Evolutionary conservation across 2,797 vertebrate genomes (phyloP), one percentile per base, ranked within the genome.

Genomic region (Oryzias dopingdopingensis): DNA sequence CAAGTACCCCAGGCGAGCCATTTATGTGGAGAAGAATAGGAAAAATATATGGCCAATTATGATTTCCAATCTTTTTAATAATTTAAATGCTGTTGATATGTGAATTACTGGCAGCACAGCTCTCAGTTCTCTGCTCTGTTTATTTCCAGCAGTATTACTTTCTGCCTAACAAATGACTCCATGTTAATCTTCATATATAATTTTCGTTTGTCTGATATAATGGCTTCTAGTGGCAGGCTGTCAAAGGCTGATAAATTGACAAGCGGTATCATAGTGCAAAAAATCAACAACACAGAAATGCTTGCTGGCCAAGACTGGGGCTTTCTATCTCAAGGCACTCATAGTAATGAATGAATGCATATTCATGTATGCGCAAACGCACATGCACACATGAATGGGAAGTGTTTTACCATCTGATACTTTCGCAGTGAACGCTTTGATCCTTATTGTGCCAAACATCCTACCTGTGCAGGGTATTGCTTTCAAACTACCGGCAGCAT

Each of bases 11-110:
- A 73, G 90, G 86, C 84, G 66, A 93, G 89, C 90, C 85, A 83
- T 90, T 87, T 89, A 83, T 91, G 92, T 70, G 70, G 92, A 91
- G 93, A 92, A 91, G 87, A 91, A 91, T 90, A 82, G 83, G 89
- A 91, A 90, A 92, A 93, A 94, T 94, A 94, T 90, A 92, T 89
- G 91, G 92, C 89, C 94, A 96, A 96, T 96, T 94, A 94, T 93
- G 92, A 91, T 87, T 91, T 92, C 86, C 88, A 86, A 90, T 89
- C 86, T 90, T 86, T 91, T 93, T 89, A 93, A 92, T 93, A 92
- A 93, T 93, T 92, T 91, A 93, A 91, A 90, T 79, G 79, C 77
- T 88, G 86, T 90, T 89, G 88, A 90, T 90, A 80, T 90, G 86
- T 86, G 90, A 88, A 88, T 90, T 88, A 91, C 85, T 82, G 83